Evolutionary conservation across 2,113 vertebrate species (phyloP).

Genomic region (Notothenia rossii): DNA sequence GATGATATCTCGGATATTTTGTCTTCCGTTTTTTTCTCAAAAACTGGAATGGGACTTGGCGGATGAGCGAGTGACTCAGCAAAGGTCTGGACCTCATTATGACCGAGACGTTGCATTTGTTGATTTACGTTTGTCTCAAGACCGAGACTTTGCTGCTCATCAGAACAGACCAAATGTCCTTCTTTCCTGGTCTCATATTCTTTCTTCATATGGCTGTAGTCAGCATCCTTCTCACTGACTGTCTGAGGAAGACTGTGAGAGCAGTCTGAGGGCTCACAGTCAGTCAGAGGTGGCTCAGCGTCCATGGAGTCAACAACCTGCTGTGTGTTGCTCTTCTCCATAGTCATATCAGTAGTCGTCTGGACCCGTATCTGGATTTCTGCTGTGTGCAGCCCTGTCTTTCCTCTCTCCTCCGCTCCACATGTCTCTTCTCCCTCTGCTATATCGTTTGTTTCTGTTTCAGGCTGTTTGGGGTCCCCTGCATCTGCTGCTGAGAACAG

Average conservation of each 20-base stretch:
- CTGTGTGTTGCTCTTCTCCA: conserved; percentile 2
- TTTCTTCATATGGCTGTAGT: not conserved
- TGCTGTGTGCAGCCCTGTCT: conserved; percentile 17
- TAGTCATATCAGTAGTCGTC: conserved; percentile 31
- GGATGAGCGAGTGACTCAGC: not conserved
- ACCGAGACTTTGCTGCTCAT: not conserved
- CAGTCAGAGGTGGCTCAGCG: conserved; percentile 2
- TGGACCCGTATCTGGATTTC: conserved; percentile 54
- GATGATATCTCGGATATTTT: not conserved
- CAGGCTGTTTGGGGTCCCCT: conserved; percentile 10
- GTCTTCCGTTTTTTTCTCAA: conserved; percentile 15
- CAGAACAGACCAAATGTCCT: not conserved
- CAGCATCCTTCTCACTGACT: not conserved
- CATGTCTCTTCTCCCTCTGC: conserved; percentile 5
- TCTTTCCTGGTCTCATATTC: not conserved
- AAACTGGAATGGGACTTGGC: not conserved
- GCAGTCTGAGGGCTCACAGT: conserved; percentile 21
- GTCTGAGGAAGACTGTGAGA: conserved; percentile 16
- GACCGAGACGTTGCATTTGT: not conserved
- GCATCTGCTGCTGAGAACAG: conserved; percentile 35
- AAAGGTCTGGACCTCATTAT: not conserved
- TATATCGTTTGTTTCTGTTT: conserved; percentile 44
- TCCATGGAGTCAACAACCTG: conserved; percentile 51
- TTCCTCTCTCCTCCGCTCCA: conserved; percentile 21
- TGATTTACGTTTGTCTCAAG: not conserved